phyloP scores from a whole-genome alignment of 2,113 vertebrate genomes.

The Clarias gariepinus region DNA sequence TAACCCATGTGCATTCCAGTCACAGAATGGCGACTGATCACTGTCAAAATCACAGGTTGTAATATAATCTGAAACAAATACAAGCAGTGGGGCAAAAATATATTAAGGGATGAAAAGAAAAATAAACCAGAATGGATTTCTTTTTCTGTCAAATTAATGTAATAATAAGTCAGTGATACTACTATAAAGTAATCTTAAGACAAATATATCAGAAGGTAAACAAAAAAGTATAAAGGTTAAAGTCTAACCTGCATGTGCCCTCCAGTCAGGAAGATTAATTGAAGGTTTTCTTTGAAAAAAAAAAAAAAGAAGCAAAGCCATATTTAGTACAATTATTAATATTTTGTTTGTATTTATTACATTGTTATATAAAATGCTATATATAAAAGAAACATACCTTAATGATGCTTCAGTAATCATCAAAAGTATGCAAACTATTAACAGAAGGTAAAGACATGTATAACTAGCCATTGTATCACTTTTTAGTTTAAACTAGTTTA shows the following conservation, averaged over 20 bases:
- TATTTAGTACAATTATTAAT: not conserved
- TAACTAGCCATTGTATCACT: conserved; percentile 56
- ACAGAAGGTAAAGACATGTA: conserved; percentile 46
- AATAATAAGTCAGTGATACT: not conserved
- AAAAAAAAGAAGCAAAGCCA: not conserved
- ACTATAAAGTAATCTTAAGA: not conserved
- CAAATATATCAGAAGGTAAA: not conserved
- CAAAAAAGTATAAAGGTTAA: not conserved
- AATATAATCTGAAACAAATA: conserved; percentile 71
- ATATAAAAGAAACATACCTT: conserved; percentile 60
- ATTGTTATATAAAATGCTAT: not conserved
- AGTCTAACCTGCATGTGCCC: conserved; percentile 62
- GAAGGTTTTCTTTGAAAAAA: conserved; percentile 43
- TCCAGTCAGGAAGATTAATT: conserved; percentile 65
- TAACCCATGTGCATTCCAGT: conserved; percentile 74
- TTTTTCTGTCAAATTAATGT: not conserved
- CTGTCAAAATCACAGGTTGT: conserved; percentile 75
- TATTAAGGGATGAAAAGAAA: not conserved
- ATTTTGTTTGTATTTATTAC: not conserved
- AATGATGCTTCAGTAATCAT: conserved; percentile 50
- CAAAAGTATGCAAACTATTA: conserved; percentile 57
- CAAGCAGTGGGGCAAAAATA: conserved; percentile 31
- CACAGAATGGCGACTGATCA: conserved; percentile 70
- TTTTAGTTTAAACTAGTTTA: no score
- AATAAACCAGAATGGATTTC: not conserved